Percentiles rank a stretch among this genome's conserved stretches.
Evolutionary conservation across 2,888 invertebrate genomes (phyloP).

Genomic region (Dascillus cervinus): DNA sequence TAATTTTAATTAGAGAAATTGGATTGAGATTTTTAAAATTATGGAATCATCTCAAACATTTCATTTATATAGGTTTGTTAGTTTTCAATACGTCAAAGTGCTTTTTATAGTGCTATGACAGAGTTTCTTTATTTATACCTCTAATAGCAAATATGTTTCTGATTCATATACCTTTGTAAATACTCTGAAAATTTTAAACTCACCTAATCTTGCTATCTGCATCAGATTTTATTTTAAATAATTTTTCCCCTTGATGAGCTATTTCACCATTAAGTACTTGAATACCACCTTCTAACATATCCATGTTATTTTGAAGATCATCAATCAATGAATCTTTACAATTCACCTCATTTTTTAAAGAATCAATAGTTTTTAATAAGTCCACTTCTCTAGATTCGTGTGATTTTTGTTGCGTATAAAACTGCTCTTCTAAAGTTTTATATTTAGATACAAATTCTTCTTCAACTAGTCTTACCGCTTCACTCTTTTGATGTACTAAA

Average conservation of each 20-base stretch:
- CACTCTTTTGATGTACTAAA: slow-evolving; percentile 55
- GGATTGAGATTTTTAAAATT: too few relatives aligned
- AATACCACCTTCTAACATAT: slow-evolving; percentile 41
- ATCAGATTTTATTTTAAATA: slow-evolving; percentile 33
- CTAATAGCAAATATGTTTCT: too few relatives aligned
- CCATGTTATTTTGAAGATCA: slow-evolving; percentile 41
- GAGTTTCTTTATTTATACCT: too few relatives aligned
- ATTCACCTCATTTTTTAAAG: slow-evolving; percentile 37
- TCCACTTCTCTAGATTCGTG: slow-evolving; percentile 39
- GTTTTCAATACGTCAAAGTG: too few relatives aligned
- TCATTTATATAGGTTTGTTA: too few relatives aligned
- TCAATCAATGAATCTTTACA: slow-evolving; percentile 38
- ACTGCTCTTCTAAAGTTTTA: slow-evolving; percentile 42
- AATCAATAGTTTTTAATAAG: slow-evolving; percentile 38
- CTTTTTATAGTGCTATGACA: too few relatives aligned
- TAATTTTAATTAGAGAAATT: too few relatives aligned
- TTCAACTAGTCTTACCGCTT: slow-evolving; percentile 52
- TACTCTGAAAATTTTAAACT: slow-evolving; percentile 10
- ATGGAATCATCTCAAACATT: too few relatives aligned
- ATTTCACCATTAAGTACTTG: slow-evolving; percentile 42
- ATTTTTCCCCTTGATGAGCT: slow-evolving; percentile 34
- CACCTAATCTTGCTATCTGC: slow-evolving; percentile 45
- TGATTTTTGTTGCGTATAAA: slow-evolving; percentile 38
- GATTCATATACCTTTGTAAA: too few relatives aligned
- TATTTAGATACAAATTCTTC: slow-evolving; percentile 50